Base-by-base conservation (phyloP, 2,113 vertebrate genomes). In the Chloebia gouldiae region DNA sequence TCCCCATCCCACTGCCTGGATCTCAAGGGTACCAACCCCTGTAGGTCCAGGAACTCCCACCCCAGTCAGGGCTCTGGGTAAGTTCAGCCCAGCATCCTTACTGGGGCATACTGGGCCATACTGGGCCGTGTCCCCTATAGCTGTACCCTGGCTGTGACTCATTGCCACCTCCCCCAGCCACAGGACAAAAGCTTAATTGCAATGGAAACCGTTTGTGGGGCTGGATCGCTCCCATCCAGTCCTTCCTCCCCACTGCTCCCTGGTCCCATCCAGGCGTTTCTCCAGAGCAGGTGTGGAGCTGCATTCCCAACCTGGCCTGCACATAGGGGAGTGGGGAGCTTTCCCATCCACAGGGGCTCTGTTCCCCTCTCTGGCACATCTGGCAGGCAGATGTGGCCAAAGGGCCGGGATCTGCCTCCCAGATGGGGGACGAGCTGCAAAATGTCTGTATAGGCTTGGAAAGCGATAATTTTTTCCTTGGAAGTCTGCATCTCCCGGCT, bases 381-480 rank as follows among this genome's bases (percentile, higher is more conserved):
- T 98, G 98, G 97, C 6, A 0, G 82, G 61, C 97, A 98, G 96
- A 97, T 98, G 97, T 80, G 89, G 56, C 81, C 60, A 33, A 11
- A 40, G 17, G 50, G 60, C 72, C 0, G 10, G 80, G 68, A 76
- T 97, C 97, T 97, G 97, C 95, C 91, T 81, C 96, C 92, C 98
- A 98, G 93, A 98, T 97, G 97, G 95, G 78, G 86, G 68, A 90
- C 6, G 5, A 88, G 70, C 23, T 11, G 33, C 10, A 6, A 11
- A 79, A 92, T 59, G 39, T 81, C 79, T 16, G 51, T 1, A 15
- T 1, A 7, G 61, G 22, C 14, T 40, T 61, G 31, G 3, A 85
- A 28, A 85, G 42, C 1, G 1, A 1, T 35, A 9, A 18, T 44
- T 68, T 77, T 79, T 57, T 7, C 78, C 78, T 73, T 68, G 73